Conservation (phyloP, 2,888 invertebrate species). For the Nomada lathburiana region DNA sequence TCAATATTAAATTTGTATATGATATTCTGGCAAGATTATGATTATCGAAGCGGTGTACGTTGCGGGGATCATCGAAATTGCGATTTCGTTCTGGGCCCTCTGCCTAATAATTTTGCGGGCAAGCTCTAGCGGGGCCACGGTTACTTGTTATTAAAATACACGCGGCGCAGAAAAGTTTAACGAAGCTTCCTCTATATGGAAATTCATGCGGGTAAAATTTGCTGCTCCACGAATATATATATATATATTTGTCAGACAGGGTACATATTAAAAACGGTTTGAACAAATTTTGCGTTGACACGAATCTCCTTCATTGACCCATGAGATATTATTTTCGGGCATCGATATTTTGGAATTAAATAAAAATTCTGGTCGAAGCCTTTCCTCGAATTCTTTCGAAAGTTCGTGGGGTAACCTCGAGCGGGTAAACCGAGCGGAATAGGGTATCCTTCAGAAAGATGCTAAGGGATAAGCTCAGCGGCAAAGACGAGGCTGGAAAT, state of each 20-base stretch:
- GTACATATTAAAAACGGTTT: slow-evolving; percentile 29
- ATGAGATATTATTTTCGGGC: background rate
- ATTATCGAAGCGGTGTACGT: background rate
- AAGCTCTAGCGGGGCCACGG: slow-evolving; percentile 10
- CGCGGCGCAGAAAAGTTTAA: slow-evolving; percentile 46
- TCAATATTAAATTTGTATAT: background rate
- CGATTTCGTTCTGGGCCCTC: background rate
- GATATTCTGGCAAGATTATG: background rate
- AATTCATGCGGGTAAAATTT: slow-evolving; percentile 21
- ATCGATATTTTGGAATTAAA: background rate
- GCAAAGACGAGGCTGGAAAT: slow-evolving; percentile 16
- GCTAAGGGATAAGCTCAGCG: slow-evolving; percentile 31
- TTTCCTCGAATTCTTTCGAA: background rate
- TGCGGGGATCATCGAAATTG: background rate
- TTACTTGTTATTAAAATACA: slow-evolving; percentile 54
- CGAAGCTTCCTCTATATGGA: slow-evolving; percentile 41
- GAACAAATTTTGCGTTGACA: slow-evolving; percentile 17
- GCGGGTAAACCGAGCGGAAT: slow-evolving; percentile 2
- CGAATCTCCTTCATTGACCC: background rate
- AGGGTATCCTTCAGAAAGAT: slow-evolving; percentile 3
- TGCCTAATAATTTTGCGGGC: slow-evolving; percentile 33
- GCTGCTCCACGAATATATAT: background rate
- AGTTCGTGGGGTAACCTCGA: no score
- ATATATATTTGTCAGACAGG: background rate
- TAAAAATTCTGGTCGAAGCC: no score